A percentile compares a stretch with the other conserved stretches of the same genome.
Conservation (phyloP, 2,888 invertebrate genomes). For the Cheilosia urbana region DNA sequence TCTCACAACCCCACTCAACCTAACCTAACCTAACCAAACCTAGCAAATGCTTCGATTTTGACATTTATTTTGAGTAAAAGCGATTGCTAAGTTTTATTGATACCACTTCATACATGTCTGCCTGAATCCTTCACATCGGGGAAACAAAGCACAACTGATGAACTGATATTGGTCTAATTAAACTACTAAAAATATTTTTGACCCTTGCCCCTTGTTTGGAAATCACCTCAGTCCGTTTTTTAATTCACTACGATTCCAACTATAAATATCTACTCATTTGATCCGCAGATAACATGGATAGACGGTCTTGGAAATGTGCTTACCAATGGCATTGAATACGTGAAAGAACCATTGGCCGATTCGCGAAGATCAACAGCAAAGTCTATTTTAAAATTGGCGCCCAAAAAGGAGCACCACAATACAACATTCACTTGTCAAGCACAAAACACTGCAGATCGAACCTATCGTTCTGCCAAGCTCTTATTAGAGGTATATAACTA, state of each 20-base stretch:
- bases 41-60: too few species aligned
- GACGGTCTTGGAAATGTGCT: constrained; percentile 94
- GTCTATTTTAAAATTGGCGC: constrained; percentile 92
- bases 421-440: constrained; percentile 96
- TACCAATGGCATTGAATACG: constrained; percentile 91
- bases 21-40: too few species aligned
- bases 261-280: neutral
- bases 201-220: too few species aligned
- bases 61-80: too few species aligned
- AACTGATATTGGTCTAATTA: too few species aligned
- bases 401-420: constrained; percentile 94
- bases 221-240: too few species aligned
- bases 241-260: neutral
- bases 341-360: constrained; percentile 90
- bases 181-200: too few species aligned
- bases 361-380: constrained; percentile 93
- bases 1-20: too few species aligned
- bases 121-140: too few species aligned
- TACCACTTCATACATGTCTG: too few species aligned
- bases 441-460: constrained; percentile 94
- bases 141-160: too few species aligned
- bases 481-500: constrained; percentile 89
- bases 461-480: constrained; percentile 92
- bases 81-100: too few species aligned
- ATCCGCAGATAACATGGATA: constrained; percentile 93